Evolutionary conservation across 2,113 vertebrate genomes (phyloP).

Genomic region (Rhegmatorhina hoffmannsi): DNA sequence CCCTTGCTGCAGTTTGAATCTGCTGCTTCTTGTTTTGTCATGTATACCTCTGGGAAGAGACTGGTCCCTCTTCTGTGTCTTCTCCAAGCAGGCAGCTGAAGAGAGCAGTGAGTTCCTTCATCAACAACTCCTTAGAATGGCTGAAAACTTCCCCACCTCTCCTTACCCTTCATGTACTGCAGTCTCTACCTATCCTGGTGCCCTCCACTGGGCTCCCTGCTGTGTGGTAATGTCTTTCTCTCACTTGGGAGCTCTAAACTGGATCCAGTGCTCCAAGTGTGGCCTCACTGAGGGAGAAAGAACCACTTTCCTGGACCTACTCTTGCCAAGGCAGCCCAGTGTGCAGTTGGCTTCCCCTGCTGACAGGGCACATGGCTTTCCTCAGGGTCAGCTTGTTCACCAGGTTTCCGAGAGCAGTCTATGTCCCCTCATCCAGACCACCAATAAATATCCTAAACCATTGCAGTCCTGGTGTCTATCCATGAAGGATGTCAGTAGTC

Average conservation of each 20-base stretch:
- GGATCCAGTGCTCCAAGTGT: not conserved
- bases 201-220: not conserved
- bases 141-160: not conserved
- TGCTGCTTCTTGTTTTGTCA: not conserved
- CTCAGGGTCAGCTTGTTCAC: not conserved
- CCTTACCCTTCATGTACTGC: not conserved
- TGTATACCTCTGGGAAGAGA: not conserved
- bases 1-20: not conserved
- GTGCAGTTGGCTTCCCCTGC: not conserved
- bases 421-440: accelerated
- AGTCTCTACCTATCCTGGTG: not conserved
- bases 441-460: not conserved
- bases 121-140: not conserved
- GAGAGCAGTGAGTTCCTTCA: not conserved
- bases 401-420: not conserved
- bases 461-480: not conserved
- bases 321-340: not conserved
- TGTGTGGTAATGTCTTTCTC: not conserved
- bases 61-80: not conserved
- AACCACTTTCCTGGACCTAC: accelerated
- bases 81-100: not conserved
- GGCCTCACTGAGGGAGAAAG: not conserved
- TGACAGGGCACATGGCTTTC: not conserved
- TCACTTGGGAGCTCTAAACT: not conserved
- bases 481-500: not conserved